Conservation (phyloP, 2,888 invertebrate genomes). For the Cetonia aurata region DNA sequence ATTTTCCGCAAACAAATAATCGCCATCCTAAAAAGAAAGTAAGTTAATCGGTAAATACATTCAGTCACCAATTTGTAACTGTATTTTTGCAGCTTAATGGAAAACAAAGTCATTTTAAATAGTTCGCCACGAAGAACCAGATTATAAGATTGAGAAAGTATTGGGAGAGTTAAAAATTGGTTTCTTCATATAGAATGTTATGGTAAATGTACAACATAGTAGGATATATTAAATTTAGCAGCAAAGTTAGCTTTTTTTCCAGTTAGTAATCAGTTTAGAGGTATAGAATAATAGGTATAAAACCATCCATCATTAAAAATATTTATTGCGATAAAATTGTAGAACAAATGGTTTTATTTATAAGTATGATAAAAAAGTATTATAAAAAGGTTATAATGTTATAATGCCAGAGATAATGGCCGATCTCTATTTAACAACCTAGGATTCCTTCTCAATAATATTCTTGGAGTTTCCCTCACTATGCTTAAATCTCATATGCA, state of each 20-base stretch:
- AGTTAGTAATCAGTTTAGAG: too few relatives aligned
- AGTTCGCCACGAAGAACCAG: too few relatives aligned
- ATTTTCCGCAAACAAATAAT: conserved; percentile 2
- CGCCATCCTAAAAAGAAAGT: conserved; percentile 13
- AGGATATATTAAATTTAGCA: too few relatives aligned
- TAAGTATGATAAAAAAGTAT: not conserved
- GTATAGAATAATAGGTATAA: not conserved
- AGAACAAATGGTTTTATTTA: too few relatives aligned
- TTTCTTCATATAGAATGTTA: too few relatives aligned
- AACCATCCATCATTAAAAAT: conserved; percentile 3
- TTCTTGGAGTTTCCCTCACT: conserved; percentile 12
- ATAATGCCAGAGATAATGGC: not conserved
- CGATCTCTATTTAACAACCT: not conserved
- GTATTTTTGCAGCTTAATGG: too few relatives aligned
- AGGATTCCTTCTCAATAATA: conserved; percentile 25
- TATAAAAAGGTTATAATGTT: not conserved
- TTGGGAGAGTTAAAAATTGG: too few relatives aligned
- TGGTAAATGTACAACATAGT: too few relatives aligned
- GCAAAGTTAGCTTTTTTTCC: too few relatives aligned
- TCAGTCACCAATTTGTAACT: too few relatives aligned
- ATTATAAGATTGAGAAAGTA: too few relatives aligned
- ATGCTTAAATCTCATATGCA: conserved; percentile 66
- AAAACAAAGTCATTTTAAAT: too few relatives aligned
- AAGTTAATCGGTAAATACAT: conserved; percentile 11
- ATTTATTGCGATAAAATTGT: not conserved